Percentiles rank a stretch among this genome's conserved stretches.
Evolutionary conservation across 1,140 invertebrate genomes (phyloP).

Genomic region (Orchestia grillus): DNA sequence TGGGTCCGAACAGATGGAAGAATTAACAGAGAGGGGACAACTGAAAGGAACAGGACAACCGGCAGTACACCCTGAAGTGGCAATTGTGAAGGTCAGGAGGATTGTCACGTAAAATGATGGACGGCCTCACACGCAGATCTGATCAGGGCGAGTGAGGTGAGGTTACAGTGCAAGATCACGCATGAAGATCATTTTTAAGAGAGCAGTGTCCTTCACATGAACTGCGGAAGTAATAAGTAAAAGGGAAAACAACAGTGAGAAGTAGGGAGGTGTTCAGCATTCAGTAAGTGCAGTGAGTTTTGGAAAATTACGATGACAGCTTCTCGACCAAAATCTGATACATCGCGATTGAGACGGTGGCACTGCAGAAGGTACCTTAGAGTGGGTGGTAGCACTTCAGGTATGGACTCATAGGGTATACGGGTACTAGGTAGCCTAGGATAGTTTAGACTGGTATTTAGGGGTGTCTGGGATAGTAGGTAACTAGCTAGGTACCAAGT

Average conservation of each 20-base stretch:
- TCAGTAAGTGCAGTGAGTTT: background rate
- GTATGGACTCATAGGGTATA: too few relatives aligned
- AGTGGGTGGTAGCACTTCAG: background rate
- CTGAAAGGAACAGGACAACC: background rate
- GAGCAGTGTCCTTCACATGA: background rate
- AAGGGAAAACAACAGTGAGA: too few relatives aligned
- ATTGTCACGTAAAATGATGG: background rate
- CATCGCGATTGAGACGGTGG: too few relatives aligned
- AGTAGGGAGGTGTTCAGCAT: background rate
- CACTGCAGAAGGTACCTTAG: background rate
- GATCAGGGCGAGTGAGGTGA: background rate
- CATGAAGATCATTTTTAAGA: background rate
- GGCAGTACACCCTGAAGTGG: background rate
- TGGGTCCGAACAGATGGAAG: background rate
- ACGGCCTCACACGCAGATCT: too few relatives aligned
- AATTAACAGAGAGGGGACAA: background rate
- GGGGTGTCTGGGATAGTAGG: too few relatives aligned
- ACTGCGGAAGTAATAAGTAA: too few relatives aligned
- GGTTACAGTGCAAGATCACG: background rate
- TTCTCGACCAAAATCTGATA: background rate
- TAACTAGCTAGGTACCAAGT: too few relatives aligned
- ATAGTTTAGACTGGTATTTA: too few relatives aligned
- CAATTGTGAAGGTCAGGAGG: slow-evolving; percentile 8
- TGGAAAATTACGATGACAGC: background rate
- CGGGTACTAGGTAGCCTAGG: too few relatives aligned